A percentile compares a stretch with the other conserved stretches of the same genome.
Conservation (phyloP, 2,113 vertebrate species). For the western clawed frog (Xenopus tropicalis) region DNA sequence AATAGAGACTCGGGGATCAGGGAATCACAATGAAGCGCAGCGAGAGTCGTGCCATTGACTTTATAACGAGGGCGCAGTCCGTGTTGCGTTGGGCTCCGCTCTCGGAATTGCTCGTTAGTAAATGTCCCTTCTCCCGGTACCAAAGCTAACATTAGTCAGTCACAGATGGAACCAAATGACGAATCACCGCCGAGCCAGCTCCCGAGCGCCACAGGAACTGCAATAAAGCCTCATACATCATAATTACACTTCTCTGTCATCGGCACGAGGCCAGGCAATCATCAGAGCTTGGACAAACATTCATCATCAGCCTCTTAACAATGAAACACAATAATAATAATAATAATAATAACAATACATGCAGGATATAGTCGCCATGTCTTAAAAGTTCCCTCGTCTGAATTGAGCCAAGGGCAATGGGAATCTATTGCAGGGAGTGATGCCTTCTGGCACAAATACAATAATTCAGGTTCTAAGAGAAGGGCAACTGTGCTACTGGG, state of each 20-base stretch:
- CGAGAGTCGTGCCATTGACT: not conserved
- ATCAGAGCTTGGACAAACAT: not conserved
- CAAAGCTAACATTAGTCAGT: no score
- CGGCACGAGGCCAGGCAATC: not conserved
- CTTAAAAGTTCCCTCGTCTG: not conserved
- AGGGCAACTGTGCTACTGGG: no score
- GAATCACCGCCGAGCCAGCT: not conserved
- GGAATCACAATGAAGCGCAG: not conserved
- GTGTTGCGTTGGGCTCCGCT: no score
- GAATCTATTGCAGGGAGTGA: no score
- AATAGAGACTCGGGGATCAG: no score
- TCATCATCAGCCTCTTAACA: not conserved
- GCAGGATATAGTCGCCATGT: no score
- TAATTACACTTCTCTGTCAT: not conserved
- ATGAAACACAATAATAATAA: not conserved
- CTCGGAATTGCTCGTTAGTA: no score
- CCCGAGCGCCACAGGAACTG: not conserved
- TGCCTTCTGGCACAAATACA: no score
- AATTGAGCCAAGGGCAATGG: not conserved
- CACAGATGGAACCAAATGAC: not conserved
- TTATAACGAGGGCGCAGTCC: no score
- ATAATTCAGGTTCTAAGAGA: no score
- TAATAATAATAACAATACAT: no score
- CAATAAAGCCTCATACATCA: not conserved
- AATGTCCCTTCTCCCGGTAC: no score